Conservation (phyloP, 2,113 vertebrate species). For the Odocoileus hemionus region DNA sequence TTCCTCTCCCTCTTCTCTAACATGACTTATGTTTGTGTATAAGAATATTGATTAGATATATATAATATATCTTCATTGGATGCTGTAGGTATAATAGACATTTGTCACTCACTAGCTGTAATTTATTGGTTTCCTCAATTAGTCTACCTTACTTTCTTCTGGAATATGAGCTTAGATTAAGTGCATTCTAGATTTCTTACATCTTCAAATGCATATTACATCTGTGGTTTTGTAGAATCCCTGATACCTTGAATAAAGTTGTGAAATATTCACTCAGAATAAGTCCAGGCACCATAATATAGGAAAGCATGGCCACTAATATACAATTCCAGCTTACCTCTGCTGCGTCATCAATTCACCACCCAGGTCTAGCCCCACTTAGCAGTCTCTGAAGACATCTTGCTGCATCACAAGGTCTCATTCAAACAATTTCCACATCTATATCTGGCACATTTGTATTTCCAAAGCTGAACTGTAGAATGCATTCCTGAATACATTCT, state of each 20-base stretch:
- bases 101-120: background rate
- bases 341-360: background rate
- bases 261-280: background rate
- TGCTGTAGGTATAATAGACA: background rate
- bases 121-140: background rate
- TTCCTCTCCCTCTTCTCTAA: background rate
- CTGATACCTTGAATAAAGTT: background rate
- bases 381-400: background rate
- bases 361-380: background rate
- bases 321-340: background rate
- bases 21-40: background rate
- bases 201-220: background rate
- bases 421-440: background rate
- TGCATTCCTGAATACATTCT: background rate
- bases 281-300: background rate
- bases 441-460: background rate
- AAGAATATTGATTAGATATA: background rate
- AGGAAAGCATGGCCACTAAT: background rate
- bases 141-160: background rate
- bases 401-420: background rate
- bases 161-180: background rate
- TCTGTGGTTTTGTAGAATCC: background rate
- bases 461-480: background rate
- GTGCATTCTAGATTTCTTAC: background rate
- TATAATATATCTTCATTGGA: background rate